Evolutionary conservation across 2,888 invertebrate species (phyloP).

Genomic region (Drepana falcataria): DNA sequence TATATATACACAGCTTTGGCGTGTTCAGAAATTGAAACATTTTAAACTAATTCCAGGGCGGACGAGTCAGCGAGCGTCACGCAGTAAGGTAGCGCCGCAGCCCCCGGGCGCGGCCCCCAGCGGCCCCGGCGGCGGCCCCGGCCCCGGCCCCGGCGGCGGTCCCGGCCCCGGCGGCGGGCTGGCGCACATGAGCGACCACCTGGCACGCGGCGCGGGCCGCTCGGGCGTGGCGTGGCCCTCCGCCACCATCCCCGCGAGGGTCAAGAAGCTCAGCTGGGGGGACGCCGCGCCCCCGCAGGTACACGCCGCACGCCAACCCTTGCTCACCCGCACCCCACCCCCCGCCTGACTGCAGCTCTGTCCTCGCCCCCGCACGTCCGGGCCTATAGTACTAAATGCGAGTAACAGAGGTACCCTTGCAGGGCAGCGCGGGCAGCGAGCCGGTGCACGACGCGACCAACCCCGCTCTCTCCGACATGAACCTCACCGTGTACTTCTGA

Average conservation of each 20-base stretch:
- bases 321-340: too few relatives aligned
- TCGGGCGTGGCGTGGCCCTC: conserved; percentile 82
- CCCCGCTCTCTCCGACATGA: conserved; percentile 74
- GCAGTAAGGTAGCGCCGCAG: conserved; percentile 55
- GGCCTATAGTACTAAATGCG: conserved; percentile 11
- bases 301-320: conserved; percentile 5
- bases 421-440: conserved; percentile 47
- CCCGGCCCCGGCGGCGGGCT: conserved; percentile 31
- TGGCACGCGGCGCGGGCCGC: conserved; percentile 48
- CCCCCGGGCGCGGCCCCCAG: conserved; percentile 28
- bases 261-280: conserved; percentile 85
- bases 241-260: conserved; percentile 82
- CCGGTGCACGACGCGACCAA: conserved; percentile 56
- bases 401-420: conserved; percentile 31
- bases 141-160: conserved; percentile 23
- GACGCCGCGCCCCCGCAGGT: conserved; percentile 24
- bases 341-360: too few relatives aligned
- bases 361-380: conserved; percentile 16
- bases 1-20: too few relatives aligned
- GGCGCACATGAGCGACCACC: conserved; percentile 62
- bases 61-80: conserved; percentile 37
- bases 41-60: conserved; percentile 14
- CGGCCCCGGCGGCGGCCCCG: conserved; percentile 31
- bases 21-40: too few relatives aligned
- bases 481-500: conserved; percentile 85